Evolutionary conservation across 2,797 vertebrate genomes (phyloP).

Genomic region (Lagocephalus sceleratus): DNA sequence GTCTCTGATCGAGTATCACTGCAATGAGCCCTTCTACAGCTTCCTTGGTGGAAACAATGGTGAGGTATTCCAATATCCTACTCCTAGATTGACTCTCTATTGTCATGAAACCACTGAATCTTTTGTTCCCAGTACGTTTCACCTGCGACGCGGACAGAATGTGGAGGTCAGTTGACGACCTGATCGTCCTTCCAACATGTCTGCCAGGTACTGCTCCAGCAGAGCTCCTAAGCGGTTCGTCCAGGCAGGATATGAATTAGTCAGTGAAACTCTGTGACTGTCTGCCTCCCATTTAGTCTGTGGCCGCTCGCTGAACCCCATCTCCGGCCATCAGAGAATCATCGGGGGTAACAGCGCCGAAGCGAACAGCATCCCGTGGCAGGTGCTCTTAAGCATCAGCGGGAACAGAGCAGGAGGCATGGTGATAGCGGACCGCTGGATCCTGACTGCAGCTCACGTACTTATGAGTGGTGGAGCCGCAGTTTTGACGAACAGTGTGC

Average conservation of each 20-base stretch:
- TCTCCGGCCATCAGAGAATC: conserved; percentile 23
- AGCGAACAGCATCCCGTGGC: conserved; percentile 65
- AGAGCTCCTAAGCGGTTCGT: no score
- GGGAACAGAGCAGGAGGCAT: conserved; percentile 47
- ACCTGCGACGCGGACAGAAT: conserved; percentile 62
- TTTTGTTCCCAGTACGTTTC: conserved; percentile 54
- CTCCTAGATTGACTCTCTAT: no score
- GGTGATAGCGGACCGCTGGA: conserved; percentile 71
- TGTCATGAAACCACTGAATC: no score
- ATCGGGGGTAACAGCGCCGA: conserved; percentile 50
- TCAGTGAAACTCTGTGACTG: neutral
- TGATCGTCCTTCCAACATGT: no score
- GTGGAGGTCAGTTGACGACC: conserved; percentile 48
- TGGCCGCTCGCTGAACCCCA: conserved; percentile 42
- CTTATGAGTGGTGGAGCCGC: neutral
- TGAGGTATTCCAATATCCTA: conserved; percentile 21
- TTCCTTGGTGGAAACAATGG: conserved; percentile 27
- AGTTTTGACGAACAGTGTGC: accelerated
- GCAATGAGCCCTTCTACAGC: conserved; percentile 69
- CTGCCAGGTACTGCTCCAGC: no score
- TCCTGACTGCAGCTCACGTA: conserved; percentile 71
- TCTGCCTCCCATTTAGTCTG: conserved; percentile 58
- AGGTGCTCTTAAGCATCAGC: conserved; percentile 27
- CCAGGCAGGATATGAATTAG: no score
- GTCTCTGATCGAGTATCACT: conserved; percentile 70